Conservation (phyloP, 2,113 vertebrate species). For the Ophthalmolycus amberensis region DNA sequence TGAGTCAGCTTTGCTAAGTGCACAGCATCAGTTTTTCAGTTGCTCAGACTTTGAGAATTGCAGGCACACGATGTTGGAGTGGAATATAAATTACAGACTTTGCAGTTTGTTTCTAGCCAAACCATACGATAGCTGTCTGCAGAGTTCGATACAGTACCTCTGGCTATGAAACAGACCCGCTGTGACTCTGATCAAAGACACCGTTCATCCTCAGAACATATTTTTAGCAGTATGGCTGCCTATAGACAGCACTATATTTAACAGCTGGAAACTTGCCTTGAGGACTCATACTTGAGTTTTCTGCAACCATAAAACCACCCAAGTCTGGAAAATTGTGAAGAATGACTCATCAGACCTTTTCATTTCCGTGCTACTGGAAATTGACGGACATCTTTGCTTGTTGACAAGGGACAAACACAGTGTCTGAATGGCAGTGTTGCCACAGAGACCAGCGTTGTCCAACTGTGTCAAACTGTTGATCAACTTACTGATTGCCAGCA, state of each 20-base stretch:
- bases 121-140: background rate
- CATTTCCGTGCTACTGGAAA: background rate
- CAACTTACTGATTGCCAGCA: background rate
- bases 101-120: background rate
- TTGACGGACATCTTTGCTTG: background rate
- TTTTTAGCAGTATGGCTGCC: constrained; percentile 8
- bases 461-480: background rate
- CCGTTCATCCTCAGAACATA: background rate
- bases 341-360: constrained; percentile 32
- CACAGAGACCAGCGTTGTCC: background rate
- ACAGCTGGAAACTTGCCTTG: constrained; percentile 21
- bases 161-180: background rate
- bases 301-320: background rate
- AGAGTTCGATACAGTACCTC: background rate
- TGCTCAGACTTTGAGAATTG: background rate
- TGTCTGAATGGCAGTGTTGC: background rate
- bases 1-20: background rate
- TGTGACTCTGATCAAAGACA: constrained; percentile 8
- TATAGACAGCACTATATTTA: constrained; percentile 15
- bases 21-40: background rate
- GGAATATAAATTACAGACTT: background rate
- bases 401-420: background rate
- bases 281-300: constrained; percentile 16
- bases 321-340: constrained; percentile 17
- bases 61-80: background rate